These are phyloP conservation scores for Gallinago media DNA, from an alignment of 2,113 vertebrate species.

Conservation along the genomic window DNA sequence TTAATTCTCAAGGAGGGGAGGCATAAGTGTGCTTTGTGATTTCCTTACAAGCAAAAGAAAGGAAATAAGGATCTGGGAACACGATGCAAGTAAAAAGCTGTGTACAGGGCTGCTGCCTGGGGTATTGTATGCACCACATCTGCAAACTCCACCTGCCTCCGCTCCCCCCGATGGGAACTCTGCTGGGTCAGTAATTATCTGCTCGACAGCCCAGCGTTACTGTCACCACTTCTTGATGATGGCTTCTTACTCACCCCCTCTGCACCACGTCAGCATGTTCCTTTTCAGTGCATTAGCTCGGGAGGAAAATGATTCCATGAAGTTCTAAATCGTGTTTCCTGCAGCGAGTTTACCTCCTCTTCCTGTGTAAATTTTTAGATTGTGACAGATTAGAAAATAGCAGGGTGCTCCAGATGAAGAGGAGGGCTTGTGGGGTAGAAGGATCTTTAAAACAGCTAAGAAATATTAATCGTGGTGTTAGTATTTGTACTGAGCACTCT, in stretches of 20 bases:
- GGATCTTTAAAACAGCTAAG: not conserved
- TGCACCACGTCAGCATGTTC: conserved; percentile 4
- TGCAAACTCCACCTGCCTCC: conserved; percentile 31
- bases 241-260: conserved; percentile 14
- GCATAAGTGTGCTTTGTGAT: not conserved
- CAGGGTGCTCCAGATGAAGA: not conserved
- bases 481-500: not conserved
- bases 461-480: not conserved
- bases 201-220: conserved; percentile 3
- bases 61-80: not conserved
- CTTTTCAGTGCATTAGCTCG: not conserved
- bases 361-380: conserved; percentile 12
- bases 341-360: not conserved
- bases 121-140: not conserved
- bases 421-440: not conserved
- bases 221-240: not conserved
- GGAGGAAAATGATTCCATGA: not conserved
- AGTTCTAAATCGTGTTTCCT: not conserved
- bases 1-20: not conserved
- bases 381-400: not conserved
- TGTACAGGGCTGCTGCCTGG: not conserved
- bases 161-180: not conserved
- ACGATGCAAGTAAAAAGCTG: conserved; percentile 6
- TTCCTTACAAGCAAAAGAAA: not conserved
- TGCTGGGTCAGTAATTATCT: conserved; percentile 11